These are phyloP conservation scores for Dysmachus trigonus DNA, from an alignment of 2,888 invertebrate genomes.

Conservation along the genomic window DNA sequence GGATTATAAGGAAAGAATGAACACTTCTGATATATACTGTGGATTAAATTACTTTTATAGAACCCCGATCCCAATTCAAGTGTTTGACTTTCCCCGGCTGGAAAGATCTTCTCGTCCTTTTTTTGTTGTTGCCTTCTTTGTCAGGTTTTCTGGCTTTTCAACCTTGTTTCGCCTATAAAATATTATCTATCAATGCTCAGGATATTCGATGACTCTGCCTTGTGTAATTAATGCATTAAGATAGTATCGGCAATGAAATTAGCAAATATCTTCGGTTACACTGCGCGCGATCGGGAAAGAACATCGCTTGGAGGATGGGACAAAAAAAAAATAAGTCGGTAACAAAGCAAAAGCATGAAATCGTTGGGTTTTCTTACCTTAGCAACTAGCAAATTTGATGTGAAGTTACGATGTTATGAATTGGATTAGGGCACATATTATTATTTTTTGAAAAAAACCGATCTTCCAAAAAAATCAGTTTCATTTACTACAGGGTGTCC, in stretches of 20 bases:
- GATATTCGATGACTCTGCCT: not conserved
- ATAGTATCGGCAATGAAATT: not conserved
- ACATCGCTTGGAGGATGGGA: not conserved
- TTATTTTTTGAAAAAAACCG: too few species aligned
- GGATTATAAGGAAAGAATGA: conserved; percentile 30
- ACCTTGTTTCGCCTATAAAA: not conserved
- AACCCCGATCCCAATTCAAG: not conserved
- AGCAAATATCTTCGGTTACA: not conserved
- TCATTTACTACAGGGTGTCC: too few species aligned
- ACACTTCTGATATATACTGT: not conserved
- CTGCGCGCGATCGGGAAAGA: not conserved
- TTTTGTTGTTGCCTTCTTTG: too few species aligned
- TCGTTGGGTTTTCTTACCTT: not conserved
- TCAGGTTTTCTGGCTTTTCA: not conserved
- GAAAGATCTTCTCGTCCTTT: too few species aligned
- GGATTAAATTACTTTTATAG: conserved; percentile 17
- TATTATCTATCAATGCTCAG: not conserved
- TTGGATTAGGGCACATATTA: too few species aligned
- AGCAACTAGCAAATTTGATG: too few species aligned
- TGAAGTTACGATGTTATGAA: too few species aligned
- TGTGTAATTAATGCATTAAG: not conserved
- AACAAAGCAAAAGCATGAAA: not conserved
- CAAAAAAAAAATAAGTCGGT: not conserved
- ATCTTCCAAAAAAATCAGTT: too few species aligned
- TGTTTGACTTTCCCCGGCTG: conserved; percentile 12